Base-by-base conservation (phyloP, 2,797 vertebrate species). In the Amazonetta brasiliensis region DNA sequence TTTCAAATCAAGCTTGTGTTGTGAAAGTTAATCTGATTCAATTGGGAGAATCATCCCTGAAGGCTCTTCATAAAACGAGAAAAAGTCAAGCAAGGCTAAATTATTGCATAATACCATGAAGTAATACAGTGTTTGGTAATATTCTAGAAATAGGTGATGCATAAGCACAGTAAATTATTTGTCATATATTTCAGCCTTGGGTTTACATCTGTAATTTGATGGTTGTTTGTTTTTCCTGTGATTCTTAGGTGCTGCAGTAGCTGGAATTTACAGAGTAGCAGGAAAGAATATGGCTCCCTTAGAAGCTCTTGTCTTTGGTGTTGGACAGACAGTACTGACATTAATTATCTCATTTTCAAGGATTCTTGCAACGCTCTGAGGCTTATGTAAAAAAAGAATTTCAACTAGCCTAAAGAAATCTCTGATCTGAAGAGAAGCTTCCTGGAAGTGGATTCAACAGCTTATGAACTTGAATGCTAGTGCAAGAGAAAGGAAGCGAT, bases 211-310 rank as follows among this genome's bases (percentile, higher is more conserved):
- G 37, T 75, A 22, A 14, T 63, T 93, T 90, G 44, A 88, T 89
- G 17, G 6, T 52, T 87, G 15, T 73, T 94, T 75, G 15, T 73
- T 94, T 75, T 90, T 63, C 50, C 94, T 95, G 37, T 94, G 58
- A 73, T 94, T 74, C 69, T 8, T 92, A 99, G 99, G 99, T 97
- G 99, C 99, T 6, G 99, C 99, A 1, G 99, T 99, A 63, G 99
- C 99, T 1, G 99, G 99, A 46, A 99, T 99, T 95, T 99, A 99
- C 98, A 98, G 99, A 31, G 99, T 99, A 20, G 99, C 99, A 3
- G 99, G 99, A 75, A 99, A 99, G 98, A 99, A 98, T 97, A 99
- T 99, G 99, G 98, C 98, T 74, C 99, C 99, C 5, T 97, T 99
- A 95, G 98, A 99, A 98, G 99, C 99, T 7, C 98, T 99, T 97